Base-by-base conservation (phyloP, 2,113 vertebrate species). In the Muntiacus muntjak region DNA sequence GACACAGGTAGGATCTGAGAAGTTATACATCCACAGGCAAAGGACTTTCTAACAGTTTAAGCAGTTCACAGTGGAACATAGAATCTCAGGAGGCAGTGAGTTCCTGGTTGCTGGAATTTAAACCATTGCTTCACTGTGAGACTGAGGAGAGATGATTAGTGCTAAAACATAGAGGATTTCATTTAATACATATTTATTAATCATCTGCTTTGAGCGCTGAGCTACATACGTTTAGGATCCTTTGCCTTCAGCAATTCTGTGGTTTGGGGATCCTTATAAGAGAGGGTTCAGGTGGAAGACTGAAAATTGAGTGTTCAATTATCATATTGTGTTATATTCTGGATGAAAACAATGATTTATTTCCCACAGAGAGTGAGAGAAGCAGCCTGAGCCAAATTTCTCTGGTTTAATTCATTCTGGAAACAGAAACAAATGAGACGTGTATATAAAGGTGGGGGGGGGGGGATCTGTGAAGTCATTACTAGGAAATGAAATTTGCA, bases 401-500 rank as follows among this genome's bases (percentile, higher is more conserved):
- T 93, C 81, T 90, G 26, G 23, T 94, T 95, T 82, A 57, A 91
- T 96, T 97, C 87, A 96, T 94, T 91, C 95, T 96, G 62, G 82
- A 97, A 97, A 93, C 88, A 98, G 64, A 98, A 98, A 98, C 94
- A 98, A 97, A 97, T 94, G 96, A 98, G 87, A 94, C 76, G 54
- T 97, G 97, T 84, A 95, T 97, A 97, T 96, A 96, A 98, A 97
- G 60, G 92, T 87, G 96, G 16, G 52, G 93, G 97, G 98, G 97
- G 57, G 89, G 83, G 93, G 87, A 95, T 98, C 97, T 98, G 83
- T 98, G 98, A 98, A 98, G 98, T 98, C 98, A 98, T 98, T 98
- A 90, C 1, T 96, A 43, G 86, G 95, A 98, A 98, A 98, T 99
- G 90, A 98, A 98, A 98, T 98, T 98, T 98, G 90, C 97, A 98